Evolutionary conservation across 2,113 vertebrate species (phyloP).

Genomic region (Leuciscus idus): DNA sequence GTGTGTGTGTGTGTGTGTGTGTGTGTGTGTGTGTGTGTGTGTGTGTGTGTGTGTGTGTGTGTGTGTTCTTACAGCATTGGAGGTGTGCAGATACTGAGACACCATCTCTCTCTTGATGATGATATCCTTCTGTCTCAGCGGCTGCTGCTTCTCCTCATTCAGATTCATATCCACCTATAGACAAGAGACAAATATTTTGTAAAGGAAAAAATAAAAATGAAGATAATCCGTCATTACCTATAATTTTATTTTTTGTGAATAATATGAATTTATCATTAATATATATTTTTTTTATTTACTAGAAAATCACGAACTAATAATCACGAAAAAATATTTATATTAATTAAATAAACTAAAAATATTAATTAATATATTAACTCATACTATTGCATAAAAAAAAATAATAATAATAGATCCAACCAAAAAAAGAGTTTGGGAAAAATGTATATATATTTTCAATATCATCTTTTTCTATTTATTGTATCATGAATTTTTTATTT

Average conservation of each 20-base stretch:
- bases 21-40: slow-evolving; percentile 1
- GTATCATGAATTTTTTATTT: no score
- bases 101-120: slow-evolving; percentile 87
- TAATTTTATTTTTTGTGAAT: no score
- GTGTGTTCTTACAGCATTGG: slow-evolving; percentile 80
- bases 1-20: background rate
- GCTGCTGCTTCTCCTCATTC: slow-evolving; percentile 85
- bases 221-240: no score
- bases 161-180: slow-evolving; percentile 88
- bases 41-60: background rate
- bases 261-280: background rate
- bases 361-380: background rate
- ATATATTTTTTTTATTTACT: background rate
- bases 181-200: background rate
- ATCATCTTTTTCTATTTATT: no score
- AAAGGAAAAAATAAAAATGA: background rate
- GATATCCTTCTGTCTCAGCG: slow-evolving; percentile 82
- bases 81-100: slow-evolving; percentile 86
- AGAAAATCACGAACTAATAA: background rate
- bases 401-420: background rate
- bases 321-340: background rate
- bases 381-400: background rate
- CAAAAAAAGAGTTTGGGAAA: background rate
- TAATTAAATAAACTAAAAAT: background rate
- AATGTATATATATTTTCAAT: no score